Base-by-base conservation (phyloP, 2,113 vertebrate genomes). In the Coregonus clupeaformis region DNA sequence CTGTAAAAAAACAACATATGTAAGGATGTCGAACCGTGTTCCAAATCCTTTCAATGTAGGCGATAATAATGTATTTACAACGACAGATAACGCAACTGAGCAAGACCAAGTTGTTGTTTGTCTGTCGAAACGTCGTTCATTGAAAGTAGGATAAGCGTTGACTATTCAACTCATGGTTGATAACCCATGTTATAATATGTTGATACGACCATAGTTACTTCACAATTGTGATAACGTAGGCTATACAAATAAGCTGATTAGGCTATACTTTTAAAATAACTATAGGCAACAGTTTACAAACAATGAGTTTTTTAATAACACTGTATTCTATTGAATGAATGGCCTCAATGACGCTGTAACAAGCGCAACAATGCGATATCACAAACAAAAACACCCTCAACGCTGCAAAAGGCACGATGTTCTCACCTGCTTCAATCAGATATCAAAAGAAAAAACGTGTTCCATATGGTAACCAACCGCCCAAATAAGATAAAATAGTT, bases 101-200 rank as follows among this genome's bases (percentile, higher is more conserved):
- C 76, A 72, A 76, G 86, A 87, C 87, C 87, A 89, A 86, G 89
- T 89, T 90, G 87, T 79, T 60, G 83, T 85, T 79, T 82, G 87
- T 80, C 81, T 78, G 45, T 73, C 73, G 72, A 12, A 74, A 73
- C 73, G 76, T 73, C 64, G 57, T 52, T 52, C 14, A 52, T 52
- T 52, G 49, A 18, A 52, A 52, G 16, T 18, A 52, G 49, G 49
- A 18, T 52, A 18, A 14, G 49, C 14, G 49, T 52, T 18, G 49
- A 24, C 16, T 60, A 60, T 60, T 60, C n/a, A 22, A 60, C n/a
- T 60, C 57, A 42, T 42, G 36, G 57, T 60, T 60, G 57, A 22
- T 60, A 60, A n/a, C n/a, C 20, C n/a, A 55, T 55, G 18, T 60
- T 60, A 60, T 24, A 22, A 11, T 60, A 42, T 42, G 36, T 60